A percentile compares a stretch with the other conserved stretches of the same genome.
These are phyloP conservation scores for Lutraria lutraria DNA, from an alignment of 2,888 invertebrate species.

Conservation along the genomic window DNA sequence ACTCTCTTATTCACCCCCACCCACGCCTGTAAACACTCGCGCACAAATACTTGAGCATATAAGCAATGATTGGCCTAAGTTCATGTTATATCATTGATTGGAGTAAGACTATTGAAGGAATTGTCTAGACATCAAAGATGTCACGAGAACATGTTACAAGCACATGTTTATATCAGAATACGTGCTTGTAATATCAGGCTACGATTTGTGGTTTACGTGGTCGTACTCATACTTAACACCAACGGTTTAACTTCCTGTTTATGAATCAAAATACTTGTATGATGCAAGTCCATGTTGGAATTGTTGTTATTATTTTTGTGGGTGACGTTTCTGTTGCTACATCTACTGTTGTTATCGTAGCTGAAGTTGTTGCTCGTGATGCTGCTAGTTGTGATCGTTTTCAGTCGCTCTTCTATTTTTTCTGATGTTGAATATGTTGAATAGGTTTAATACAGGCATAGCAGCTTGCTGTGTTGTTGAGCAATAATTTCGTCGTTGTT, in stretches of 20 bases:
- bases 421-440: too few relatives aligned
- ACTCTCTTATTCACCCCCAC: neutral
- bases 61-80: too few relatives aligned
- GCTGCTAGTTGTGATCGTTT: neutral
- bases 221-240: slow-evolving; percentile 17
- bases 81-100: too few relatives aligned
- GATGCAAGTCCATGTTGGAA: neutral
- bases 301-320: neutral
- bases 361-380: neutral
- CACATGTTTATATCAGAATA: neutral
- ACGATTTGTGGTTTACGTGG: neutral
- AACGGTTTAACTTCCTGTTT: slow-evolving; percentile 24
- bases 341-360: neutral
- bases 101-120: too few relatives aligned
- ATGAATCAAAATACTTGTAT: neutral
- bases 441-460: too few relatives aligned
- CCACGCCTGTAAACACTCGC: too few relatives aligned
- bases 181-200: neutral
- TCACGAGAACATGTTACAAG: neutral
- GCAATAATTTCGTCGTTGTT: too few relatives aligned
- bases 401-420: too few relatives aligned
- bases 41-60: too few relatives aligned
- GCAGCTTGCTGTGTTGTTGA: too few relatives aligned
- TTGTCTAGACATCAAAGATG: too few relatives aligned
- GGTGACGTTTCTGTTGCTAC: neutral